phyloP scores from a whole-genome alignment of 2,113 vertebrate genomes.

The Promerops cafer region DNA sequence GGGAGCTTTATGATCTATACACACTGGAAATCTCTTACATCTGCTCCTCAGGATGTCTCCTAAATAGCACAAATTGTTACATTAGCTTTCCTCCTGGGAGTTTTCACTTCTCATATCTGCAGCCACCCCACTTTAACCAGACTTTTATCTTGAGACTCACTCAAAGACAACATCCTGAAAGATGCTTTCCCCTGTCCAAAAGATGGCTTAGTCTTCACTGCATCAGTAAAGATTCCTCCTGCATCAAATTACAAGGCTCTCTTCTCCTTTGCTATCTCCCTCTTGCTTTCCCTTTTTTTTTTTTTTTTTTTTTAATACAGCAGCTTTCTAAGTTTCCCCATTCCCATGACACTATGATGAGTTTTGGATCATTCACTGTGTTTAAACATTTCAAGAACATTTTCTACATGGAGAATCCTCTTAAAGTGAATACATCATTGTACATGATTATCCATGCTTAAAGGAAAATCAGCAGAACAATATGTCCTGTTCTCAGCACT shows the following conservation, averaged over 20 bases:
- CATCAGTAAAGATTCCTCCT: background rate
- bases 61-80: background rate
- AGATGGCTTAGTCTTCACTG: background rate
- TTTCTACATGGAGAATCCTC: conserved; percentile 64
- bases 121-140: background rate
- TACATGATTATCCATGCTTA: conserved; percentile 62
- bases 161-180: background rate
- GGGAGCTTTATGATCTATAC: background rate
- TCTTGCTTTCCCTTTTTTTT: background rate
- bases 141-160: background rate
- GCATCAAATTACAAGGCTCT: background rate
- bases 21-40: background rate
- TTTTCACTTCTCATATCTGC: background rate
- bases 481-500: background rate
- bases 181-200: background rate
- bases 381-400: conserved; percentile 63
- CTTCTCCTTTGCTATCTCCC: background rate
- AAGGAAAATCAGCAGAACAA: conserved; percentile 48
- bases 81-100: background rate
- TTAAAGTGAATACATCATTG: conserved; percentile 48
- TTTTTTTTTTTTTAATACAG: background rate
- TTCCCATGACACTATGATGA: conserved; percentile 1
- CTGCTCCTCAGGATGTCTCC: background rate
- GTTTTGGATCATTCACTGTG: conserved; percentile 46
- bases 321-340: background rate